Percentiles rank a stretch among this genome's conserved stretches.
Conservation (phyloP, 2,888 invertebrate genomes). For the Meliscaeva auricollis region DNA sequence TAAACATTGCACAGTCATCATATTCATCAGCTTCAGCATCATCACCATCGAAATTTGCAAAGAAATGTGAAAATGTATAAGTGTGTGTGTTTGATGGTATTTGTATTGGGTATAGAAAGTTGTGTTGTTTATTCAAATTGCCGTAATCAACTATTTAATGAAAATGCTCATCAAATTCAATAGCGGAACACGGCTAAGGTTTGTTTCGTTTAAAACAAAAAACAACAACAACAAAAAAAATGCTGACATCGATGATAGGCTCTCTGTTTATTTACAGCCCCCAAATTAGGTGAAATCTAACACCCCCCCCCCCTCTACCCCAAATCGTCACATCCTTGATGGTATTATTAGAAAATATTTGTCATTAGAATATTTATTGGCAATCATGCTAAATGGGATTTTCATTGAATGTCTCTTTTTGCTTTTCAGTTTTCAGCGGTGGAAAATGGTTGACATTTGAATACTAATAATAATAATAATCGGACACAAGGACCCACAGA, state of each 20-base stretch:
- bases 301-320: not conserved
- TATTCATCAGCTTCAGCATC: constrained; percentile 31
- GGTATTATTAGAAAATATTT: constrained; percentile 39
- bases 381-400: constrained; percentile 57
- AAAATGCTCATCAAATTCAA: constrained; percentile 65
- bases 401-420: constrained; percentile 56
- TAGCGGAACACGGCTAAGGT: constrained; percentile 45
- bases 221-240: not conserved
- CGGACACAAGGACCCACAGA: constrained; percentile 21
- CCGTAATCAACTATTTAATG: constrained; percentile 69
- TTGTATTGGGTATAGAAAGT: constrained; percentile 7
- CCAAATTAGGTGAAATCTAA: not conserved
- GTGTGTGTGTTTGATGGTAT: constrained; percentile 4
- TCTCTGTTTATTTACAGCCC: not conserved
- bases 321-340: not conserved
- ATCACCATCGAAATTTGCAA: constrained; percentile 15
- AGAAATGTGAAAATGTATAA: not conserved
- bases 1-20: constrained; percentile 23
- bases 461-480: too few relatives aligned
- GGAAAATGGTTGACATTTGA: constrained; percentile 60
- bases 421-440: constrained; percentile 48
- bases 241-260: not conserved
- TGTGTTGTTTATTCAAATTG: constrained; percentile 69
- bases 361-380: constrained; percentile 70
- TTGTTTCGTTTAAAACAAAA: not conserved